Evolutionary conservation across 1,140 invertebrate species (phyloP).

Genomic region (Dryas iulia): DNA sequence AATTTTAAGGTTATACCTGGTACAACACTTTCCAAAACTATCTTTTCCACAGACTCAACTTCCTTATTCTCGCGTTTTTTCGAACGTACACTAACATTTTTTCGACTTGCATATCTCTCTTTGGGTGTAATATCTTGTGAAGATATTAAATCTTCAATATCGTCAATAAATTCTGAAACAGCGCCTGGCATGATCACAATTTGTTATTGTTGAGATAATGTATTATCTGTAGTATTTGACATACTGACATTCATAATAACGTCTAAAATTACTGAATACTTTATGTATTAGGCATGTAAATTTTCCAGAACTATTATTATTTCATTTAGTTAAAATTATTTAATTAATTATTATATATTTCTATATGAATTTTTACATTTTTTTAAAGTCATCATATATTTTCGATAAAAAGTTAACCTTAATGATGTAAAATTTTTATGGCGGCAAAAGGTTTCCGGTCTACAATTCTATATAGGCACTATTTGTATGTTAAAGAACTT

Average conservation of each 20-base stretch:
- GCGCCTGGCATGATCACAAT: slow-evolving; percentile 73
- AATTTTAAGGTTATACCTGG: slow-evolving; percentile 90
- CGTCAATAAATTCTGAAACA: slow-evolving; percentile 85
- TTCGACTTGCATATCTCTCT: slow-evolving; percentile 85
- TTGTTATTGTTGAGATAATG: not conserved
- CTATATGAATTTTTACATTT: too few species aligned
- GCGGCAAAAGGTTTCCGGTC: too few species aligned
- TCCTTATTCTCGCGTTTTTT: slow-evolving; percentile 75
- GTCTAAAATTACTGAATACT: not conserved
- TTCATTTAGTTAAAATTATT: too few species aligned
- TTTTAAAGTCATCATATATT: too few species aligned
- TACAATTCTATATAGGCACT: too few species aligned
- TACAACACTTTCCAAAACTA: slow-evolving; percentile 83
- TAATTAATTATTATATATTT: too few species aligned
- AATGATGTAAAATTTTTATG: too few species aligned
- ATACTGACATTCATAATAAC: not conserved
- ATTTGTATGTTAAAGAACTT: too few species aligned
- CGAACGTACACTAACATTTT: slow-evolving; percentile 83
- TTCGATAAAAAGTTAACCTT: too few species aligned
- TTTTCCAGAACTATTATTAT: too few species aligned
- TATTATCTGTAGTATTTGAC: not conserved
- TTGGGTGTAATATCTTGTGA: slow-evolving; percentile 89
- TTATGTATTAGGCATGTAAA: too few species aligned
- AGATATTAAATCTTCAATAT: slow-evolving; percentile 91
- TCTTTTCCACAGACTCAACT: slow-evolving; percentile 57